Base-by-base conservation (phyloP, 92 coral and sea anemone species). In the Desmophyllum pertusum region DNA sequence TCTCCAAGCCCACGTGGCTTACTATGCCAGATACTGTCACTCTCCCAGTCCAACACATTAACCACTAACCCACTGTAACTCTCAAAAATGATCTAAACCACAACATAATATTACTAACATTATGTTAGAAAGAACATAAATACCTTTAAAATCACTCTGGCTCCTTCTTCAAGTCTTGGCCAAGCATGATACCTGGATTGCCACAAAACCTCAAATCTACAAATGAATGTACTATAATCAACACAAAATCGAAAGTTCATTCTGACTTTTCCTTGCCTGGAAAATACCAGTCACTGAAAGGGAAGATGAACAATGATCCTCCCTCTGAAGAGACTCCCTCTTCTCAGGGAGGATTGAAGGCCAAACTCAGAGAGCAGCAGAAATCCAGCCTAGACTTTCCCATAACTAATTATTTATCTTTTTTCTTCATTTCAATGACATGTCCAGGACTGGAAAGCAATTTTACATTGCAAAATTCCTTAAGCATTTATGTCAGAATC, bases 151-250 rank as follows among this genome's bases (percentile, higher is more conserved):
- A 85, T 83, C 61, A 85, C 84, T 70, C 91, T 92, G 40, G 98
- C 99, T 42, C 96, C 94, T 65, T 93, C 98, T 86, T 96, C 94
- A 42, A 96, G 94, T 76, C 99, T 84, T 6, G 99, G 99, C 99
- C 99, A 96, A 36, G 95, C 98, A 87, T 96, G 98, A 70, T 90
- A 96, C 84, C 99, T 93, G 19, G 98, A 94, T 72, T 95, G 98
- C 99, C 99, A 96, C 48, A 96, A 88, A 41, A 96, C 98, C 73
- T 95, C 98, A 82, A 92, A 94, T 67, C 99, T 96, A 70, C 37
- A 64, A 69, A 14, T 21, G 25, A 80, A 50, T 10, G 29, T 35
- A n/a, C n/a, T 33, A 31, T 69, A 83, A 37, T 41, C 52, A 46
- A 45, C 38, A 46, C 42, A 42, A 65, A 35, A 29, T 38, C 73